These are phyloP conservation scores for Cynopterus brachyotis DNA, from an alignment of 2,113 vertebrate species.

Conservation along the genomic window DNA sequence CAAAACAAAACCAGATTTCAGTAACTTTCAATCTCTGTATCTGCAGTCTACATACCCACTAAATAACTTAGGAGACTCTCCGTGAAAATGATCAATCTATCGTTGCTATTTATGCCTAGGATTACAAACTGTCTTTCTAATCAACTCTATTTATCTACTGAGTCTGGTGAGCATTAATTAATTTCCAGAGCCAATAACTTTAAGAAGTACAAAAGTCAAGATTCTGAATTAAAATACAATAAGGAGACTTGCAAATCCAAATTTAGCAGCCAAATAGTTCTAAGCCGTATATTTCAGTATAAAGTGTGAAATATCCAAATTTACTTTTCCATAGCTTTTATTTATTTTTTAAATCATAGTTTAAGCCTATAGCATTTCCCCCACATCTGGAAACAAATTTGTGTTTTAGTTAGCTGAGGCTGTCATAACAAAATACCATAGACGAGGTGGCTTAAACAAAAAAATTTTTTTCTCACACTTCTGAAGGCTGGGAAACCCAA, in stretches of 20 bases:
- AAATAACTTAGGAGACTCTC: not conserved
- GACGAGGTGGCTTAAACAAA: not conserved
- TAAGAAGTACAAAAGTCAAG: not conserved
- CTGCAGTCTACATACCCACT: not conserved
- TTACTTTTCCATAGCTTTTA: not conserved
- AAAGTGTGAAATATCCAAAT: not conserved
- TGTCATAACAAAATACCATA: not conserved
- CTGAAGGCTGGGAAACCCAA: not conserved
- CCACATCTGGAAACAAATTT: not conserved
- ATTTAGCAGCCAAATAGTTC: not conserved
- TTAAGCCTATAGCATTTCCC: not conserved
- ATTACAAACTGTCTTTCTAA: not conserved
- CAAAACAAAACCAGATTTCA: not conserved
- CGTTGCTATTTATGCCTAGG: not conserved
- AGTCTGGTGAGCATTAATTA: not conserved
- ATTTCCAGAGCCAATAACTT: not conserved
- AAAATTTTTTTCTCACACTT: not conserved
- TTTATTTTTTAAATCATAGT: not conserved
- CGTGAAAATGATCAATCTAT: not conserved
- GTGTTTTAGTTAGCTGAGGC: not conserved
- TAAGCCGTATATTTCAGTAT: not conserved
- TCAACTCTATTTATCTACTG: not conserved
- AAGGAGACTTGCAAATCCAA: not conserved
- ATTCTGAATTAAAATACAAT: not conserved
- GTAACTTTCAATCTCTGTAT: not conserved